Conservation (phyloP, 2,797 vertebrate species). For the Acanthis flammea region DNA sequence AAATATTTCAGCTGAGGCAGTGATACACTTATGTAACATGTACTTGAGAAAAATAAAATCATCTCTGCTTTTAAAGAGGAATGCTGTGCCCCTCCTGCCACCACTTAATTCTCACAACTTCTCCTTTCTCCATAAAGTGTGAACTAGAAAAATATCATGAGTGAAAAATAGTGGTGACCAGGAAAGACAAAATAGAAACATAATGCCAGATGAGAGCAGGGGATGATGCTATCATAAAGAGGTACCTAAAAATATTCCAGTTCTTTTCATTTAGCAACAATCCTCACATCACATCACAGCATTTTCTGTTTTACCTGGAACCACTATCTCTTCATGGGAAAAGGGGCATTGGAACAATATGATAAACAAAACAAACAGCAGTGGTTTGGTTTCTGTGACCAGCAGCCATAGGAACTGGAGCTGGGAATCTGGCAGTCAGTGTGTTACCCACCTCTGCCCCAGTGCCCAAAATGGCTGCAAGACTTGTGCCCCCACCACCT, state of each 20-base stretch:
- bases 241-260: background rate
- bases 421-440: background rate
- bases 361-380: fast-evolving
- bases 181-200: background rate
- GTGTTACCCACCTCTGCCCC: background rate
- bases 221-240: background rate
- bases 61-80: background rate
- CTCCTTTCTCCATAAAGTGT: background rate
- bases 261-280: background rate
- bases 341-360: background rate
- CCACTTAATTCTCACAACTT: background rate
- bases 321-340: background rate
- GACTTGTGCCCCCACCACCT: background rate
- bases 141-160: background rate
- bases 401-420: fast-evolving
- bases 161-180: background rate
- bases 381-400: background rate
- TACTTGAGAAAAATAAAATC: background rate
- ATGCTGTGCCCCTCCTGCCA: background rate
- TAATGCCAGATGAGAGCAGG: background rate
- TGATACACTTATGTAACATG: background rate
- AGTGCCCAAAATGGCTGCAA: fast-evolving
- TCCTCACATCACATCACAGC: background rate
- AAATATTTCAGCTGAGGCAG: background rate
- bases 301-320: background rate